Percentiles rank a stretch among this genome's conserved stretches.
These are phyloP conservation scores for Helogale parvula DNA, from an alignment of 2,113 vertebrate genomes.

Conservation along the genomic window DNA sequence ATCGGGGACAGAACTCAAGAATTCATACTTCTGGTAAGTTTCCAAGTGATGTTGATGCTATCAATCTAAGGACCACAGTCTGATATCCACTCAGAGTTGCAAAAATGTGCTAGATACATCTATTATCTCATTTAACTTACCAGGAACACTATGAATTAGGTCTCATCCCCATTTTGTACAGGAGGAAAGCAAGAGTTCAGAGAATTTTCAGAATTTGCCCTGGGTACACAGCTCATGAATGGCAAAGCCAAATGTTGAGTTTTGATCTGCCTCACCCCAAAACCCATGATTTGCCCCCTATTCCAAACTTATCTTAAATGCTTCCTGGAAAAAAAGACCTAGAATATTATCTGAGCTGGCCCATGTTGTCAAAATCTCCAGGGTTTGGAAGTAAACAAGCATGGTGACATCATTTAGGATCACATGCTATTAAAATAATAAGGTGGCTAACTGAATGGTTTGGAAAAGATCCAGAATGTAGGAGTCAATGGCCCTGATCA, in stretches of 20 bases:
- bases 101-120: background rate
- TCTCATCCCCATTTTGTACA: background rate
- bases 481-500: background rate
- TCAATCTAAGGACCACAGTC: background rate
- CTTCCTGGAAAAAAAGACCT: background rate
- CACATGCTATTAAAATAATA: background rate
- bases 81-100: background rate
- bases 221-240: background rate
- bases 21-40: background rate
- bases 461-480: background rate
- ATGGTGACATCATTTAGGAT: background rate
- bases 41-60: background rate
- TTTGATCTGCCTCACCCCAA: background rate
- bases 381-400: background rate
- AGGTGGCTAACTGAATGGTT: background rate
- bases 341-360: background rate
- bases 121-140: background rate
- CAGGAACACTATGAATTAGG: background rate
- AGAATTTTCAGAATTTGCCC: conserved; percentile 5
- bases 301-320: background rate
- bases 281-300: background rate
- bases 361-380: background rate
- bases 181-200: background rate
- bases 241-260: background rate
- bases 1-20: background rate